Base-by-base conservation (phyloP, 2,888 invertebrate genomes). In the Apamea sordens region DNA sequence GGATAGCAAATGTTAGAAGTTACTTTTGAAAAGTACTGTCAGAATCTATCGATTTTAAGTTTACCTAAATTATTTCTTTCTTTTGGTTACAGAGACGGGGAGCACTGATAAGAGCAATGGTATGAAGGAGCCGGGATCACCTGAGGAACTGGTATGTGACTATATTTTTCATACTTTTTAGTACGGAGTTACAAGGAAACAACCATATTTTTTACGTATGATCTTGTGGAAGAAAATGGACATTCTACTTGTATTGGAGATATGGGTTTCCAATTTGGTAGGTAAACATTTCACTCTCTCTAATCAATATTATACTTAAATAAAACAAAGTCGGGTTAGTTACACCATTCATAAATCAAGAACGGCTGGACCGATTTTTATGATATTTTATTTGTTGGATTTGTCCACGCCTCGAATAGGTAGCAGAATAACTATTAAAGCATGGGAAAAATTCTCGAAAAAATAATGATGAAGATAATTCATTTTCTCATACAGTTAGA, bases 81-180 rank as follows among this genome's bases (percentile, higher is more conserved):
- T 88, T 92, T 93, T 95, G 93, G 92, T 98, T 98, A 82, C 97
- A 98, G 98, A 98, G 97, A 97, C 97, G 97, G 97, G 97, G 97
- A 97, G 97, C 97, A 97, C 97, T 95, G 97, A 97, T 95, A 97
- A 97, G 97, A 98, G 98, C 98, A 97, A 98, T 98, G 98, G 98
- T 98, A 98, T 98, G 98, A 98, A 98, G 98, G 98, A 98, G 97
- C 98, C 98, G 97, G 98, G 98, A 97, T 98, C 98, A 97, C 98
- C 98, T 97, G 98, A 98, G 97, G 98, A 98, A 97, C 97, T 98
- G 98, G 98, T 98, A 97, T 97, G 98, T 97, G 78, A 0, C 0
- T 53, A 13, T 59, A 61, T 67, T 72, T 32, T 32, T 67, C 2
- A 32, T 68, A 63, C 4, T 41, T 32, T 41, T 28, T 4, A 44